Conservation (phyloP, 2,797 vertebrate species). For the Choloepus didactylus region DNA sequence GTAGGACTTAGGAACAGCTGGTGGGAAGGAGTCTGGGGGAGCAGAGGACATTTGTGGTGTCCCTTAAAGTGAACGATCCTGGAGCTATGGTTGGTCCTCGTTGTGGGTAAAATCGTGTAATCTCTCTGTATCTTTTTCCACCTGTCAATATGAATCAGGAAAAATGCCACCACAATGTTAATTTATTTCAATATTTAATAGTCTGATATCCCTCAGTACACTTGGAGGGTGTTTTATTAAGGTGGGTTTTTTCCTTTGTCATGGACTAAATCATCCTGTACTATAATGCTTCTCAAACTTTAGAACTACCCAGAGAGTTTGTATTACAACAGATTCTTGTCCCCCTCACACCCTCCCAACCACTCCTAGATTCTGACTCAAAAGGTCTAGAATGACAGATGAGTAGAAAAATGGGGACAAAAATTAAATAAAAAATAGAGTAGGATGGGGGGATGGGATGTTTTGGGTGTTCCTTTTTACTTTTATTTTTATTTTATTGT, state of each 20-base stretch:
- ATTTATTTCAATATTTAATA: conserved; percentile 15
- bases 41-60: background rate
- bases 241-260: background rate
- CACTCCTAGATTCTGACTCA: background rate
- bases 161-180: background rate
- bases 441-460: too few species aligned
- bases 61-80: background rate
- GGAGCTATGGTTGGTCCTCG: background rate
- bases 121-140: background rate
- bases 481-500: too few species aligned
- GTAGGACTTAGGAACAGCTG: background rate
- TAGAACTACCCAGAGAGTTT: background rate
- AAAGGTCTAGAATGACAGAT: background rate
- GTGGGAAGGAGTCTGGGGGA: background rate
- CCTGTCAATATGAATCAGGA: background rate
- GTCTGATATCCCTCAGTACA: background rate
- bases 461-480: too few species aligned
- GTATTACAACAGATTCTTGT: background rate
- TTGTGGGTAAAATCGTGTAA: conserved; percentile 12
- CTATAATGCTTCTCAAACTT: background rate
- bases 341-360: too few species aligned
- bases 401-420: too few species aligned
- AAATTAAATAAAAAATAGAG: too few species aligned
- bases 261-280: background rate
- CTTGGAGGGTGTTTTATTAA: background rate